These are phyloP conservation scores for Meloidogyne hapla DNA, from an alignment of 1,140 invertebrate species.

Conservation along the genomic window DNA sequence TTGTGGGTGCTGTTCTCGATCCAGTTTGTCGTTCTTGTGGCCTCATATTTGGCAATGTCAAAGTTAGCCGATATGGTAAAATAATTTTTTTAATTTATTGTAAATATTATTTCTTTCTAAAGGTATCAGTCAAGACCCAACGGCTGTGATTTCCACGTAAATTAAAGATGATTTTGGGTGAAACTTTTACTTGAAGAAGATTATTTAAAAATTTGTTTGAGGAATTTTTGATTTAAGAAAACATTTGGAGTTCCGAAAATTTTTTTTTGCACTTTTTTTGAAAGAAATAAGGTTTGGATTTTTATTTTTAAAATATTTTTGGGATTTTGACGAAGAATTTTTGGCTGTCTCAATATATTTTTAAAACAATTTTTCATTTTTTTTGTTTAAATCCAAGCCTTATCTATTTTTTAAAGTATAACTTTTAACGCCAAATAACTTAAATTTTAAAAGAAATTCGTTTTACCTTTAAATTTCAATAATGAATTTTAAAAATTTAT, in stretches of 20 bases:
- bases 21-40: constrained; percentile 33
- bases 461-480: too few relatives aligned
- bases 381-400: not conserved
- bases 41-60: constrained; percentile 27
- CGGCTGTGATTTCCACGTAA: not conserved
- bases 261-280: not conserved
- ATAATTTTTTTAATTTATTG: not conserved
- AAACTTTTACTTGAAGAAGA: not conserved
- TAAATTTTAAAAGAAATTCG: too few relatives aligned
- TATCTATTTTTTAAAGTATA: not conserved
- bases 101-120: not conserved
- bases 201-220: constrained; percentile 5
- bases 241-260: not conserved
- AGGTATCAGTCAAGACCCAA: constrained; percentile 14
- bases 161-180: not conserved
- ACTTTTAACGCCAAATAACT: too few relatives aligned
- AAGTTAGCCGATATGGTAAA: constrained; percentile 38
- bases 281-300: not conserved
- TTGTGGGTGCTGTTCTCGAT: constrained; percentile 41
- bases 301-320: too few relatives aligned
- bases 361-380: too few relatives aligned
- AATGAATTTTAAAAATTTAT: too few relatives aligned
- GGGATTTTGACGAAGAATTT: too few relatives aligned
- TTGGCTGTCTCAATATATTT: too few relatives aligned
- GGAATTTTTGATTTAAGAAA: not conserved